A percentile compares a stretch with the other conserved stretches of the same genome.
These are phyloP conservation scores for Meriones unguiculatus DNA, from an alignment of 2,113 vertebrate genomes.

Conservation along the genomic window DNA sequence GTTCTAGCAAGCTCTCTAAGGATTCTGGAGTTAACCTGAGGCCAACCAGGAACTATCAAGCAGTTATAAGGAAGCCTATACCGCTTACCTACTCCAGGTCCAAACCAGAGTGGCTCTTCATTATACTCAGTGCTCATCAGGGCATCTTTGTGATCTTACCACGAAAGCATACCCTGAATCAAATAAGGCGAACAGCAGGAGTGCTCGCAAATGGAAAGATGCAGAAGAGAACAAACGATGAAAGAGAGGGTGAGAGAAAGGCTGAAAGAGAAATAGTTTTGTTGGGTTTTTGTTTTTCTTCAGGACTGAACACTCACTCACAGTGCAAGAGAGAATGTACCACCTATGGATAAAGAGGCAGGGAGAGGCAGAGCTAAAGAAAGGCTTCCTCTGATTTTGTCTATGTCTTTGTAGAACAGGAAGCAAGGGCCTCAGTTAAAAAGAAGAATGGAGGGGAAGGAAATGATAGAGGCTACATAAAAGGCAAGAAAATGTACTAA, in stretches of 20 bases:
- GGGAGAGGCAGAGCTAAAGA: neutral
- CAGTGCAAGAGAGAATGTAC: neutral
- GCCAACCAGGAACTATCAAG: neutral
- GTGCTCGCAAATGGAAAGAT: neutral
- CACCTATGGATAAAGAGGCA: accelerated
- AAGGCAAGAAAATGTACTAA: neutral
- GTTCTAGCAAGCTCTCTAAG: neutral
- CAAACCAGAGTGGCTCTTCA: neutral
- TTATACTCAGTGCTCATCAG: neutral
- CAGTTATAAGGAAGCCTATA: neutral
- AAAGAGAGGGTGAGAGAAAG: accelerated
- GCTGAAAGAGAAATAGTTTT: neutral
- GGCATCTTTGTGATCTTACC: neutral
- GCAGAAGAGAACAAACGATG: neutral
- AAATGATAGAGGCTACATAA: neutral
- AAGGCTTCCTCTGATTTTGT: neutral
- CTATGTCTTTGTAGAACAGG: neutral
- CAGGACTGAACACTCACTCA: neutral
- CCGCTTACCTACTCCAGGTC: neutral
- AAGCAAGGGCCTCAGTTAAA: neutral
- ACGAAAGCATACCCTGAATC: neutral
- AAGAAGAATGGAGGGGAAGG: neutral
- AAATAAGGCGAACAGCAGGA: neutral
- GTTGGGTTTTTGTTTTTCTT: neutral
- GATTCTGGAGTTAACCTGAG: neutral